Conservation (phyloP, 2,113 vertebrate species). For the Lophius piscatorius region DNA sequence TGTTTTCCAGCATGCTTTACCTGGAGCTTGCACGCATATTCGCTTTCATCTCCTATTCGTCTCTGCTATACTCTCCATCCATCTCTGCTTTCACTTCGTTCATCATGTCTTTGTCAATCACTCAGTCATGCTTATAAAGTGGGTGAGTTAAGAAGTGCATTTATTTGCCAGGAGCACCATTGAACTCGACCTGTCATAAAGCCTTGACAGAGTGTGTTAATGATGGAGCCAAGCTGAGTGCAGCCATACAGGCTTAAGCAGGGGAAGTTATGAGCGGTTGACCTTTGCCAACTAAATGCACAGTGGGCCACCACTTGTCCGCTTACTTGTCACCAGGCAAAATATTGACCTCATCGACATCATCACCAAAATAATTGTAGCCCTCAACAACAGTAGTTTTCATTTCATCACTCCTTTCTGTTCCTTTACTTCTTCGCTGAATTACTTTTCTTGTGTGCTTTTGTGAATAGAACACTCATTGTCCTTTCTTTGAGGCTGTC, state of each 20-base stretch:
- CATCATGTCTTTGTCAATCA: conserved; percentile 65
- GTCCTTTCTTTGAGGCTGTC: conserved; percentile 19
- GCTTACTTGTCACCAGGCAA: conserved; percentile 9
- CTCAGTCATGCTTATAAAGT: conserved; percentile 55
- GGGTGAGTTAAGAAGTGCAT: conserved; percentile 65
- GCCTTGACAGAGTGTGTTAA: conserved; percentile 66
- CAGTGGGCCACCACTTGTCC: conserved; percentile 1
- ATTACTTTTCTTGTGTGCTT: not conserved
- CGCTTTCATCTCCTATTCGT: conserved; percentile 18
- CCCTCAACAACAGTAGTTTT: not conserved
- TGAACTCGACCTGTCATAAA: conserved; percentile 69
- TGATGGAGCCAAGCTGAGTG: conserved; percentile 60
- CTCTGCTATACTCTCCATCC: conserved; percentile 23
- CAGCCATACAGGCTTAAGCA: conserved; percentile 39
- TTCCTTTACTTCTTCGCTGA: not conserved
- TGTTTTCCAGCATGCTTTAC: not conserved
- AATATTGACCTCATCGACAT: conserved; percentile 36
- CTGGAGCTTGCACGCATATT: not conserved
- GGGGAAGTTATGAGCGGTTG: conserved; percentile 45
- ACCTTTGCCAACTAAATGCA: conserved; percentile 56
- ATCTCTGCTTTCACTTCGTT: conserved; percentile 53
- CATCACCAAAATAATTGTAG: conserved; percentile 34
- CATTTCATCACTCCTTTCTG: not conserved
- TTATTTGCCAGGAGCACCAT: conserved; percentile 57
- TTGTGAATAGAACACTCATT: conserved; percentile 31